These are phyloP conservation scores for Amphiura filiformis DNA, from an alignment of 35 echinoderm and acorn worm species.

Conservation along the genomic window DNA sequence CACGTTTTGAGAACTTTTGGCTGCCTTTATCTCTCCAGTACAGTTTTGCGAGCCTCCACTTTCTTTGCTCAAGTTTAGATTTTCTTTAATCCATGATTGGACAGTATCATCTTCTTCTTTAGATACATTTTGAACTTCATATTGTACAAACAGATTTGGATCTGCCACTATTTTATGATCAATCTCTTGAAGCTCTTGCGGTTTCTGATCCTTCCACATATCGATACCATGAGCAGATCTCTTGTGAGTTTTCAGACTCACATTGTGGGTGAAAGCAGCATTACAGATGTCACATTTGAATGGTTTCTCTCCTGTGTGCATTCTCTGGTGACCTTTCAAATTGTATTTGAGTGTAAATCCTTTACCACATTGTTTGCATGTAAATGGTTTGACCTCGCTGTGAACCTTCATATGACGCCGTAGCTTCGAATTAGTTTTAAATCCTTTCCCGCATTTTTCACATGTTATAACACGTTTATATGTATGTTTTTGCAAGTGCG, in stretches of 20 bases:
- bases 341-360: slow-evolving; percentile 62
- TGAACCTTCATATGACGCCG: slow-evolving; percentile 44
- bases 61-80: too few species aligned
- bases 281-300: slow-evolving; percentile 71
- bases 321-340: slow-evolving; percentile 52
- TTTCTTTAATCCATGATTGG: too few species aligned
- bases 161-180: neutral
- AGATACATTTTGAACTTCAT: too few species aligned
- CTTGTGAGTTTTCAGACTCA: slow-evolving; percentile 79
- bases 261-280: slow-evolving; percentile 70
- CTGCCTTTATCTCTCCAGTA: too few species aligned
- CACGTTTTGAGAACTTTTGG: too few species aligned
- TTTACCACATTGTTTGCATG: slow-evolving; percentile 43
- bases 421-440: slow-evolving; percentile 12
- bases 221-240: slow-evolving; percentile 74
- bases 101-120: too few species aligned
- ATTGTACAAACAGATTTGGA: neutral
- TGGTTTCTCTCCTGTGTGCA: slow-evolving; percentile 73
- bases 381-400: slow-evolving; percentile 44
- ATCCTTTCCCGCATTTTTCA: slow-evolving; percentile 43
- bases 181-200: neutral
- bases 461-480: slow-evolving; percentile 11
- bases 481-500: neutral
- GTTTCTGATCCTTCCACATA: slow-evolving; percentile 54
- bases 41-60: too few species aligned